Evolutionary conservation across 1,140 invertebrate species (phyloP), one percentile per base, ranked within the genome.

Genomic region (Sogatella furcifera): DNA sequence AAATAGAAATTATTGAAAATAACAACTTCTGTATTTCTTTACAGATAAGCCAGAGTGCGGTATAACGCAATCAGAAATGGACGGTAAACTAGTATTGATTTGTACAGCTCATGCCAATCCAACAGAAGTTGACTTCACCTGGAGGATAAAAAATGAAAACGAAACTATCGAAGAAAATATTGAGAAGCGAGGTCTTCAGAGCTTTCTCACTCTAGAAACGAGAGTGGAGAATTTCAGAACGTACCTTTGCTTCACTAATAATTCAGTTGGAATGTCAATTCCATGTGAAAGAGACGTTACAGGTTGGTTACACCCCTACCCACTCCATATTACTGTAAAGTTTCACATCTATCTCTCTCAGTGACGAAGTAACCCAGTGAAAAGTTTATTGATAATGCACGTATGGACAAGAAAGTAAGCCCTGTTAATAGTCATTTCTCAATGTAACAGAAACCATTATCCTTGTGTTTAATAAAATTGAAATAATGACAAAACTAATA

Each of bases 21-120:
- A 9, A 38, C 9, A 38, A 38, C 34, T 11, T 31, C 10, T 38
- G 34, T 38, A 8, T 38, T 38, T 62, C 38, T 55, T 65, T 58
- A 1, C 74, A 94, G 91, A 84, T 77, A 84, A 86, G 68, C 92
- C 92, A 1, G 85, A 90, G 69, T 95, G 91, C 71, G 80, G 80
- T 22, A 90, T 92, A 64, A 82, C 85, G 60, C 80, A 84, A 62
- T 80, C 79, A 38, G 82, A 85, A 69, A 78, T 83, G 61, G 80
- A 90, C 55, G 86, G 86, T 2, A 80, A 82, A 66, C 81, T 88
- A 69, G 83, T 88, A 52, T 75, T 95, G 15, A 81, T 89, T 10
- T 95, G 92, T 71, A 85, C 84, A 28, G 88, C 86, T 1, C 75
- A 79, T 43, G 90, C 89, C 22, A 92, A 93, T 77, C 91, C 92